Evolutionary conservation across 2,888 invertebrate genomes (phyloP), one percentile per base, ranked within the genome.

Genomic region (Slavum lentiscoides): DNA sequence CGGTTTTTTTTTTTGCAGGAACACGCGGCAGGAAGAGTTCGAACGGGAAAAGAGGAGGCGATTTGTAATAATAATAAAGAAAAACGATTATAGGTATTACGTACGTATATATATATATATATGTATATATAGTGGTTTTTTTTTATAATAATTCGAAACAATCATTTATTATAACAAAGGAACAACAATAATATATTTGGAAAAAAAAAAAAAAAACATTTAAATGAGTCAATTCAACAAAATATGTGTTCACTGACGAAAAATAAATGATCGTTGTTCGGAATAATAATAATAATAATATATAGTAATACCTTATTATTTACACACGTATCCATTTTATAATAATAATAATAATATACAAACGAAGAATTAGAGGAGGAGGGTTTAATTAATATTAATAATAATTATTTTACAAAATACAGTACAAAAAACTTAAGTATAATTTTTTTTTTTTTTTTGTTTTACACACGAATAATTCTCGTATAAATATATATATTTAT

Each of bases 371-470:
- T 74, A 37, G 58, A n/a, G 70, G 30, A 30, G 30, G 30, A 4
- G 30, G 4, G 1, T 30, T 30, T 2, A 30, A 30, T 30, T 30
- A 30, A 30, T 30, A 30, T 30, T 30, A 30, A 55, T 49, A 62
- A 53, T 68, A 19, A n/a, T 66, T 66, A 39, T 39, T 80, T 70
- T 72, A 72, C 70, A 80, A 80, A 80, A 80, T 80, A 80, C 80
- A 80, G 80, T 80, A 80, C 80, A 80, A 80, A 80, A 80, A 66
- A 72, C 80, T 80, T 80, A 80, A 80, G 72, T 80, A 80, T 80
- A 80, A 80, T 72, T 30, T 1, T 80, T 55, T 80, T 43, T 72
- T 72, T 72, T 80, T 72, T 80, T 55, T 80, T 43, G 80, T 72
- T 72, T 80, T 72, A 64, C 72, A 64, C 72, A 72, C 64, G 72